Evolutionary conservation across 2,888 invertebrate genomes (phyloP).

Genomic region (Galerucella pusilla): DNA sequence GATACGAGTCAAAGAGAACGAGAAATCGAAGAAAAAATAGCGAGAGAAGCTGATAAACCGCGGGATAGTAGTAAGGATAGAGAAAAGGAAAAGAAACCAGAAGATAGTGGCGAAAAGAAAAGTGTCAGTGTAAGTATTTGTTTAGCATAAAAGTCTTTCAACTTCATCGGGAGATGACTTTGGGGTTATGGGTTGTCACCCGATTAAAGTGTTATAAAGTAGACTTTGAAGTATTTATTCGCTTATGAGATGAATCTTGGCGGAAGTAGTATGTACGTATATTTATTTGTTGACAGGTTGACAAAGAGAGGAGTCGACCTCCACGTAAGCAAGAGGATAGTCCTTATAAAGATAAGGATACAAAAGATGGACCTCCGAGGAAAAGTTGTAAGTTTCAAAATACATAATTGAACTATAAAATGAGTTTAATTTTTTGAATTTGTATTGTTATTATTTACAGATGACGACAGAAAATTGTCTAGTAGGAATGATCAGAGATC

Average conservation of each 20-base stretch:
- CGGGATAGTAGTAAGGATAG: slow-evolving; percentile 56
- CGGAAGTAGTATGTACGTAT: slow-evolving; percentile 10
- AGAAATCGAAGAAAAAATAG: slow-evolving; percentile 90
- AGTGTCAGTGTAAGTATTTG: slow-evolving; percentile 32
- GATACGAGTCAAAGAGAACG: slow-evolving; percentile 91
- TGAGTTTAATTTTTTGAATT: not conserved
- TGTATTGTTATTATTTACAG: slow-evolving; percentile 39
- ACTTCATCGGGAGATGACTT: no score
- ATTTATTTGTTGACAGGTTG: slow-evolving; percentile 43
- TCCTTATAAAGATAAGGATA: slow-evolving; percentile 34
- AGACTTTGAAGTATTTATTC: no score
- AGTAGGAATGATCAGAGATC: slow-evolving; percentile 46
- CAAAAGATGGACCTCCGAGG: slow-evolving; percentile 35
- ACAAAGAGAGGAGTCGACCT: slow-evolving; percentile 47
- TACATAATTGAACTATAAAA: not conserved
- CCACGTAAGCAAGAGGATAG: slow-evolving; percentile 43
- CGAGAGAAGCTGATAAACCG: slow-evolving; percentile 67
- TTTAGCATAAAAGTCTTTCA: not conserved
- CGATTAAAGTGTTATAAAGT: no score
- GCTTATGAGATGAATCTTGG: no score
- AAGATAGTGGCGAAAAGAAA: slow-evolving; percentile 29
- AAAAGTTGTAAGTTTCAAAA: slow-evolving; percentile 45
- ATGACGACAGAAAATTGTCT: slow-evolving; percentile 48
- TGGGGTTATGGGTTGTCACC: no score
- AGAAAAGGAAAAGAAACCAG: slow-evolving; percentile 19